phyloP scores from a whole-genome alignment of 92 coral and sea anemone species.

The Pocillopora grandis region DNA sequence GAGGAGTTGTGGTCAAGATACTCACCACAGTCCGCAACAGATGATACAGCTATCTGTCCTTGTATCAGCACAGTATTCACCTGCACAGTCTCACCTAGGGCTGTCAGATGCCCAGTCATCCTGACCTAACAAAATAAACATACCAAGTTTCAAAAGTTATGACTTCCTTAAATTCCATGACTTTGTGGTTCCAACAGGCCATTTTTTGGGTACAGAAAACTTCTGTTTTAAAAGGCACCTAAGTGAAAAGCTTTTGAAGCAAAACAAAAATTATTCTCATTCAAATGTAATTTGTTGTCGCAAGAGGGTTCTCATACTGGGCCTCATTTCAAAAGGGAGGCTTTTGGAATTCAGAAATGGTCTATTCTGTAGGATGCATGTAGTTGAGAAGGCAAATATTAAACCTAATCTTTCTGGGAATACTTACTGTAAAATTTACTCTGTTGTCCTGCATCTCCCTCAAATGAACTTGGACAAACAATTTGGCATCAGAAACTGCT shows the following conservation, averaged over 20 bases:
- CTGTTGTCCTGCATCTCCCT: not conserved
- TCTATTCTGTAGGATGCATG: too few species aligned
- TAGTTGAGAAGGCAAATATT: too few species aligned
- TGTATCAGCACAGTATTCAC: not conserved
- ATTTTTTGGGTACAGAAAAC: too few species aligned
- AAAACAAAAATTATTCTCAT: too few species aligned
- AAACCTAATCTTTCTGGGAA: too few species aligned
- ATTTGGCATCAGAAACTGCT: not conserved
- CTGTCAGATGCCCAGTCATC: not conserved
- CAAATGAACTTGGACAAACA: conserved; percentile 12
- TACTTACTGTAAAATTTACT: conserved; percentile 22
- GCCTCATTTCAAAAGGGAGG: too few species aligned
- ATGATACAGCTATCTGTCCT: not conserved
- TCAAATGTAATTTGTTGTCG: too few species aligned
- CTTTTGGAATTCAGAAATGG: too few species aligned
- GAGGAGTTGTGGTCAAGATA: not conserved
- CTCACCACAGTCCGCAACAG: conserved; percentile 2
- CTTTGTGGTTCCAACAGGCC: not conserved
- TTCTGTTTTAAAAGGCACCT: too few species aligned
- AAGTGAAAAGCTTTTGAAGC: too few species aligned
- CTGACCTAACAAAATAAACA: not conserved
- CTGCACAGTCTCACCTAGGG: not conserved
- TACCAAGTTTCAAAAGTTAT: not conserved
- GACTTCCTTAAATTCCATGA: not conserved
- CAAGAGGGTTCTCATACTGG: too few species aligned